These are phyloP conservation scores for Malaclemys terrapin DNA, from an alignment of 2,113 vertebrate species.

Conservation along the genomic window DNA sequence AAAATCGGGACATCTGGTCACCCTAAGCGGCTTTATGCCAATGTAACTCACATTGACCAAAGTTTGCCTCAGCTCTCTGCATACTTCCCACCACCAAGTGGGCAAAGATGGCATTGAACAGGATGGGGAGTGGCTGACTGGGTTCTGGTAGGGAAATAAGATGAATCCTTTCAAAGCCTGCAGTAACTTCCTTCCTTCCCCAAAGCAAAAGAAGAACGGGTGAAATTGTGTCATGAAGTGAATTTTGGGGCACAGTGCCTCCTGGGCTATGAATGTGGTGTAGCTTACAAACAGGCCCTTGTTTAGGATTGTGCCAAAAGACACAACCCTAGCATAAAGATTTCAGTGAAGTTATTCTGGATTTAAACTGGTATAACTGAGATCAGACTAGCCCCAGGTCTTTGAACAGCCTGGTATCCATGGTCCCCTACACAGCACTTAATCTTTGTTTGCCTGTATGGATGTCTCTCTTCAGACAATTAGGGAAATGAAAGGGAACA, in stretches of 20 bases:
- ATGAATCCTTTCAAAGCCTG: not conserved
- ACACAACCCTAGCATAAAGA: not conserved
- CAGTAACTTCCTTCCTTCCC: not conserved
- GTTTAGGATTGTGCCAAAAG: not conserved
- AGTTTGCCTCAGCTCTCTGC: not conserved
- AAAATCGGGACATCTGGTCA: no score
- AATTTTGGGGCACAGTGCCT: not conserved
- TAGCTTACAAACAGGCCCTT: not conserved
- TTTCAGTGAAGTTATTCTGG: not conserved
- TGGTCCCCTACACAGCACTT: not conserved
- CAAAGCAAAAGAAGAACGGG: not conserved
- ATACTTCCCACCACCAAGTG: not conserved
- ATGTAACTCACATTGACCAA: no score
- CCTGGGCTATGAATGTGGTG: not conserved
- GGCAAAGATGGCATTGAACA: not conserved
- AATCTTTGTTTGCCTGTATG: not conserved
- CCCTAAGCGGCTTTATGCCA: no score
- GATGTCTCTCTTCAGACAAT: not conserved
- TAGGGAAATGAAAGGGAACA: slow-evolving; percentile 13
- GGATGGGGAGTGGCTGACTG: not conserved
- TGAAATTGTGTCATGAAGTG: not conserved
- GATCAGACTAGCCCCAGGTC: not conserved
- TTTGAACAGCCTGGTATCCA: not conserved
- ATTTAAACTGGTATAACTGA: not conserved
- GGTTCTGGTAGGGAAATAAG: not conserved